Evolutionary conservation across 2,113 vertebrate genomes (phyloP), one percentile per base, ranked within the genome.

Genomic region (Oenanthe oenanthe): DNA sequence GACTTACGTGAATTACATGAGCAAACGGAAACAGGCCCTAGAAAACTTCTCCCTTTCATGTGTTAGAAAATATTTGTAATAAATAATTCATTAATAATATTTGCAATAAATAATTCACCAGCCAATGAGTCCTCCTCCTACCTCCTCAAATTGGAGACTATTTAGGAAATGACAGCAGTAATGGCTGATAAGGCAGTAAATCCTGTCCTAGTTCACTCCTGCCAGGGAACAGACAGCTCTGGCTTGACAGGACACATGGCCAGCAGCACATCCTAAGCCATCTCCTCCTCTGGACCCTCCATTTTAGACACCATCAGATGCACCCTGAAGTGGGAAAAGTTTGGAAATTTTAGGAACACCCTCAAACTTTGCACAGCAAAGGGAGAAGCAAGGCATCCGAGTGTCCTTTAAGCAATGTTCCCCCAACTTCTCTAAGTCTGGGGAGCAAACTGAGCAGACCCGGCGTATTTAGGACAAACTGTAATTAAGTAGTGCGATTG

Each of bases 41-140:
- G 80, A 66, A 95, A 62, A 72, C 54, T 51, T 85, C 79, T 93
- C 28, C 21, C 26, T 95, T 82, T 85, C 45, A 62, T 5, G 4
- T 50, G 62, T 79, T 61, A 70, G 75, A 92, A 88, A 83, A 73
- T 89, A 95, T 82, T 94, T 78, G 66, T 45, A 51, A 92, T 91
- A 89, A 85, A 94, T 92, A 89, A 90, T 95, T 94, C 74, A 92
- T 92, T 96, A 96, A 79, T 92, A 91, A 56, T 89, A 95, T 91
- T 85, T 91, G 81, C 86, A 86, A 93, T 94, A 92, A 89, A 94
- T 94, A 92, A 90, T 95, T 95, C 84, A 96, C 36, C 47, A 53
- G 53, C 32, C 76, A 76, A 65, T 88, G 75, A 92, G 66, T 60
- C 84, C 40, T 89, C 51, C 75, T 80, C 60, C 70, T 76, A 43